Conservation (phyloP, 2,797 vertebrate species). For the Bradypodion pumilum region DNA sequence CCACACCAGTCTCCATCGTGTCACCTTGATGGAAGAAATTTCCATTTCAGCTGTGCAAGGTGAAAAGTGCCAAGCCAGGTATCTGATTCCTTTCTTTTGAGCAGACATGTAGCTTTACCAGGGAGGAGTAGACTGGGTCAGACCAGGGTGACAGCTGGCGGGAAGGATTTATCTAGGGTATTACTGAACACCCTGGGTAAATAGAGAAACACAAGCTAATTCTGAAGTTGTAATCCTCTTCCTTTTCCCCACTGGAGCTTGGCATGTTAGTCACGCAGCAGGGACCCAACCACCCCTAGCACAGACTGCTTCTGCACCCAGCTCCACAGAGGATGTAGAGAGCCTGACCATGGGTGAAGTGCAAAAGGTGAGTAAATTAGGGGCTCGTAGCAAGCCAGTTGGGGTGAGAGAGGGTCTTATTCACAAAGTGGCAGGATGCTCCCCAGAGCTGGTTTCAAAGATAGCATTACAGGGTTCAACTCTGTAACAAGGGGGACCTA, state of each 20-base stretch:
- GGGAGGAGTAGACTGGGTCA: not conserved
- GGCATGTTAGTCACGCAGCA: slow-evolving; percentile 56
- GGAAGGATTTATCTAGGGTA: slow-evolving; percentile 87
- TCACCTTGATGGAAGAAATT: not conserved
- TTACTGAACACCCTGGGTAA: slow-evolving; percentile 80
- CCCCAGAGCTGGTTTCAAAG: not conserved
- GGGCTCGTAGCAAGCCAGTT: accelerated
- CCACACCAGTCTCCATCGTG: not conserved
- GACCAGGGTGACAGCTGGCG: slow-evolving; percentile 81
- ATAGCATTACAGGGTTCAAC: not conserved
- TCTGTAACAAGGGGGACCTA: not conserved
- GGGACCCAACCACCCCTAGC: not conserved
- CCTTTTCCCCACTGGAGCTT: slow-evolving; percentile 43
- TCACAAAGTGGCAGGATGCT: not conserved
- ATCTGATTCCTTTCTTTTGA: not conserved
- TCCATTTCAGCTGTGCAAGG: not conserved
- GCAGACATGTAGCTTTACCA: not conserved
- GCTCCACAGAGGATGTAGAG: not conserved
- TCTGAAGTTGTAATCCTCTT: slow-evolving; percentile 83
- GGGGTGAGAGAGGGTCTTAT: accelerated
- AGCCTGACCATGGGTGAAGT: slow-evolving; percentile 83
- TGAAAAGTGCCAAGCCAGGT: not conserved
- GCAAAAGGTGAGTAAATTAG: slow-evolving; percentile 80
- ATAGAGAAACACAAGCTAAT: slow-evolving; percentile 83
- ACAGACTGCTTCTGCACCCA: slow-evolving; percentile 8